A percentile compares a stretch with the other conserved stretches of the same genome.
phyloP scores from a whole-genome alignment of 2,797 vertebrate genomes.

The Epinephelus malabaricus region DNA sequence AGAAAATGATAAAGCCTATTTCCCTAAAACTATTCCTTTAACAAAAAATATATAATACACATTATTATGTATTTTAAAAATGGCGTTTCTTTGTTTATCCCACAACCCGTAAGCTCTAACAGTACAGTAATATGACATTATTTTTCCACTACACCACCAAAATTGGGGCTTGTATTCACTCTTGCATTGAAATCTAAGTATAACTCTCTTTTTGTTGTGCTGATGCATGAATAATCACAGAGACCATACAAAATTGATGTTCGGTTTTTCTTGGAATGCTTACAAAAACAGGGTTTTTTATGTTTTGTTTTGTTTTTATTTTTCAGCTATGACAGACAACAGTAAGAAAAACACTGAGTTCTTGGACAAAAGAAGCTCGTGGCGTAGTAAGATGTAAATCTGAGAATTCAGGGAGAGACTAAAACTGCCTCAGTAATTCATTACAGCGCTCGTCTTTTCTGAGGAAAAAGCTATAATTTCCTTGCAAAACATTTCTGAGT shows the following conservation, averaged over 20 bases:
- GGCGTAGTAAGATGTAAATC: background rate
- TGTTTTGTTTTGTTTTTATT: background rate
- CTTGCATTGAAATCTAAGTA: conserved; percentile 5
- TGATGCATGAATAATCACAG: conserved; percentile 26
- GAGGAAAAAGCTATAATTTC: conserved; percentile 16
- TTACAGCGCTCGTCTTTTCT: background rate
- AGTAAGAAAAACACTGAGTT: conserved; percentile 16
- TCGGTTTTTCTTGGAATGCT: conserved; percentile 9
- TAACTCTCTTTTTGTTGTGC: conserved; percentile 14
- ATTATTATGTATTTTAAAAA: background rate
- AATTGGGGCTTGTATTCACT: background rate
- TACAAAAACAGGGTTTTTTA: background rate
- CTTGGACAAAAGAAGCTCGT: background rate
- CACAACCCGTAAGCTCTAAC: background rate
- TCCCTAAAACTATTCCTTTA: background rate
- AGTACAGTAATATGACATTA: background rate
- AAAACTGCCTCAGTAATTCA: conserved; percentile 30
- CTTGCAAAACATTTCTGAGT: conserved; percentile 11
- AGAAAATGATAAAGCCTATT: background rate
- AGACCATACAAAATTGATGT: conserved; percentile 20
- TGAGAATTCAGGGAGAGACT: background rate
- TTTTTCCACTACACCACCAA: conserved; percentile 7
- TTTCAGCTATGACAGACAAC: conserved; percentile 6
- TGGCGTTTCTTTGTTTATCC: conserved; percentile 7
- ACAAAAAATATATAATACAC: too few relatives aligned